A percentile compares a stretch with the other conserved stretches of the same genome.
Conservation (phyloP, 2,888 invertebrate species). For the Limnephilus lunatus region DNA sequence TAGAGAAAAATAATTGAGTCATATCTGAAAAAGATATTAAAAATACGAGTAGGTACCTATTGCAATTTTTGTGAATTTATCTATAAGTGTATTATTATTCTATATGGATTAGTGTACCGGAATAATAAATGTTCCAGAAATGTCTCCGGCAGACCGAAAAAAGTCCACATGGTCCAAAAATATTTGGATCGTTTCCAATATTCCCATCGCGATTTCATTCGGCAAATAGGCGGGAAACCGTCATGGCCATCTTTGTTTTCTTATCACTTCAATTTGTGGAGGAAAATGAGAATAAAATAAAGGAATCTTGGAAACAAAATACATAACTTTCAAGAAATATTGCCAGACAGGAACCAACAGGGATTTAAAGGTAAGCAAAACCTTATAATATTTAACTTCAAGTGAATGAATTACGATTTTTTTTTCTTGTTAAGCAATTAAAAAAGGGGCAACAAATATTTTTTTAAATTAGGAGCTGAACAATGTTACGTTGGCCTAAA, state of each 20-base stretch:
- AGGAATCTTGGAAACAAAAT: background rate
- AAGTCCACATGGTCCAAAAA: background rate
- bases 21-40: background rate
- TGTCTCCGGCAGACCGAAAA: background rate
- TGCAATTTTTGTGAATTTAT: background rate
- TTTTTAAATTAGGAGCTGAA: too few relatives aligned
- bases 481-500: too few relatives aligned
- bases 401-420: too few relatives aligned
- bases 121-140: slow-evolving; percentile 14
- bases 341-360: too few relatives aligned
- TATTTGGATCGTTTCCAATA: slow-evolving; percentile 12
- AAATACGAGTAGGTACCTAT: background rate
- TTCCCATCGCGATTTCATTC: slow-evolving; percentile 3
- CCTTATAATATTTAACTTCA: too few relatives aligned
- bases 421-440: too few relatives aligned
- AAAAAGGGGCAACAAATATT: too few relatives aligned
- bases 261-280: background rate
- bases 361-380: too few relatives aligned
- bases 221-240: background rate
- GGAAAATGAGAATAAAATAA: background rate
- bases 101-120: background rate
- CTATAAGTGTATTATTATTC: background rate
- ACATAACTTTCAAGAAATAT: too few relatives aligned
- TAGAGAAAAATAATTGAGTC: background rate
- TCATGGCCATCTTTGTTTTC: background rate